Evolutionary conservation across 2,113 vertebrate species (phyloP).

Genomic region (Macrotus californicus): DNA sequence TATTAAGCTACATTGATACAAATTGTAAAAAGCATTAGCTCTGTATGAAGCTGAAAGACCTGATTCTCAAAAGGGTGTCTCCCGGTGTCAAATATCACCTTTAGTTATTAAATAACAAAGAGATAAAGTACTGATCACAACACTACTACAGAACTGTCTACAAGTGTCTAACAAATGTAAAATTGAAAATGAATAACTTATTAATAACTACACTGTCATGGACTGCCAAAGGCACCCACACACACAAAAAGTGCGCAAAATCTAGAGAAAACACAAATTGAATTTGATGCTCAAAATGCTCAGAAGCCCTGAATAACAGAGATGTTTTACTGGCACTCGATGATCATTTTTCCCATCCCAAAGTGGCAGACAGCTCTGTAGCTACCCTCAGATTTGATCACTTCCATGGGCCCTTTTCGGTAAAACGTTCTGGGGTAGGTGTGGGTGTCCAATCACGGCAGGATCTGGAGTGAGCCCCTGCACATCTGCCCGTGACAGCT

Average conservation of each 20-base stretch:
- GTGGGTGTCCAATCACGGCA: neutral
- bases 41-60: neutral
- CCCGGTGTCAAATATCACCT: neutral
- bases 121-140: neutral
- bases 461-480: neutral
- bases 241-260: neutral
- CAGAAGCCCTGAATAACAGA: neutral
- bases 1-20: neutral
- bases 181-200: conserved; percentile 17
- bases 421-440: neutral
- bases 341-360: neutral
- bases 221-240: neutral
- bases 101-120: neutral
- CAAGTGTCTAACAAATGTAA: neutral
- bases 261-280: neutral
- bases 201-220: neutral
- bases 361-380: neutral
- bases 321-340: neutral
- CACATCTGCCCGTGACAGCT: neutral
- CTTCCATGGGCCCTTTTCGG: neutral
- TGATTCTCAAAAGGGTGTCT: neutral
- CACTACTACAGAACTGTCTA: neutral
- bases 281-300: neutral
- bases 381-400: neutral
- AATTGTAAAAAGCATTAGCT: neutral